Evolutionary conservation across 2,888 invertebrate species (phyloP), one percentile per base, ranked within the genome.

Genomic region (Agapetus fuscipes): DNA sequence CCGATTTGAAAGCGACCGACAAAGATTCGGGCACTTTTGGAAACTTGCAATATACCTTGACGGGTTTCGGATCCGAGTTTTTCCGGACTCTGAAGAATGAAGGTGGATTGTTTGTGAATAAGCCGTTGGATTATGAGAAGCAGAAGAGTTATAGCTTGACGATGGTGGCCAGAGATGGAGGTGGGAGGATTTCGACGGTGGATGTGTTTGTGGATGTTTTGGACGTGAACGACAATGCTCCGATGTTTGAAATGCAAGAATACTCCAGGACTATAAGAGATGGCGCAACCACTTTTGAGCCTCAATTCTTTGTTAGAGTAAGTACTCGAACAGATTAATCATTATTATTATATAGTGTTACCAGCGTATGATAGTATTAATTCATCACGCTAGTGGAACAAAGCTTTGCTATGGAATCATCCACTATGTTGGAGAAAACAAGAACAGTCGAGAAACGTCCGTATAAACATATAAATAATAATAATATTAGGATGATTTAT

Each of bases 61-160:
- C 81, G 40, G 89, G 90, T 6, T 83, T 86, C 52, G 86, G 86
- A 0, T 78, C 83, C 0, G 81, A 84, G 48, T 76, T 79, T 52
- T 89, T 89, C 54, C 69, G 64, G 24, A 82, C 85, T 1, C 76
- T 87, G 52, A 62, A 68, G 1, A 62, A 58, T 27, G 71, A 66
- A 7, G 89, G 89, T 0, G 79, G 79, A 4, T 57, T 89, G 6
- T 79, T 68, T 42, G 75, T 87, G 1, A 69, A 70, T 0, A 72
- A 73, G 45, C 52, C 60, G 4, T 59, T 90, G 30, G 87, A 91
- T 55, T 84, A 84, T 53, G 90, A 91, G 56, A 74, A 72, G 9
- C 84, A 86, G 50, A 82, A 80, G 50, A 80, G 80, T 41, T 90
- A 83, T 49, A 84, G 84, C 41, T 59, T 90, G 39, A 85, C 83